Percentiles rank a stretch among this genome's conserved stretches.
Conservation (phyloP, 2,113 vertebrate genomes). For the Hydrolagus affinis region DNA sequence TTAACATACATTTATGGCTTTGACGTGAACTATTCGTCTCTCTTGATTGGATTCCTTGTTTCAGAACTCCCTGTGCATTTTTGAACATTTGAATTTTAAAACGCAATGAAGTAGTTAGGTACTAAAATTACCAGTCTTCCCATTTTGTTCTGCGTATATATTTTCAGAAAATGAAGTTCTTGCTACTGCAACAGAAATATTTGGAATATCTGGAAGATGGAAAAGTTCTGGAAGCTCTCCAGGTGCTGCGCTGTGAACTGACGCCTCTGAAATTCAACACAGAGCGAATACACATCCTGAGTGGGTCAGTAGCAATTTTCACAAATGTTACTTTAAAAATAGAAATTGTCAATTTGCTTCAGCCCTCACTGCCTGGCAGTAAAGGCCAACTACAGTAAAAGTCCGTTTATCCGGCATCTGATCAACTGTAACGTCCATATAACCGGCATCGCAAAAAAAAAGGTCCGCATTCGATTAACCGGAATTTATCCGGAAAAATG, state of each 20-base stretch:
- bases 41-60: neutral
- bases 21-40: too few species aligned
- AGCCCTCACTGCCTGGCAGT: too few species aligned
- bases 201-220: slow-evolving; percentile 94
- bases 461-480: too few species aligned
- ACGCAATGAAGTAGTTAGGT: neutral
- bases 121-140: neutral
- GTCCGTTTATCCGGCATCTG: too few species aligned
- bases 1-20: too few species aligned
- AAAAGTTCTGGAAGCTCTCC: slow-evolving; percentile 91
- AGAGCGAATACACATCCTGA: slow-evolving; percentile 87
- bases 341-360: too few species aligned
- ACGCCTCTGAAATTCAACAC: slow-evolving; percentile 93
- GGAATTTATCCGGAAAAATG: too few species aligned
- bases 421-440: too few species aligned
- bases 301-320: slow-evolving; percentile 63
- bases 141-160: slow-evolving; percentile 34
- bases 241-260: slow-evolving; percentile 83
- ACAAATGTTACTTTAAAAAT: too few species aligned
- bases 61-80: neutral
- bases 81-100: neutral
- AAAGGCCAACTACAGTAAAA: too few species aligned
- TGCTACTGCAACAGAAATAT: slow-evolving; percentile 96
- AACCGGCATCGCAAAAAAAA: too few species aligned
- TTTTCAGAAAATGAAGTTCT: slow-evolving; percentile 92